These are phyloP conservation scores for Caenorhabditis latens DNA, from an alignment of 1,140 invertebrate species.

Conservation along the genomic window DNA sequence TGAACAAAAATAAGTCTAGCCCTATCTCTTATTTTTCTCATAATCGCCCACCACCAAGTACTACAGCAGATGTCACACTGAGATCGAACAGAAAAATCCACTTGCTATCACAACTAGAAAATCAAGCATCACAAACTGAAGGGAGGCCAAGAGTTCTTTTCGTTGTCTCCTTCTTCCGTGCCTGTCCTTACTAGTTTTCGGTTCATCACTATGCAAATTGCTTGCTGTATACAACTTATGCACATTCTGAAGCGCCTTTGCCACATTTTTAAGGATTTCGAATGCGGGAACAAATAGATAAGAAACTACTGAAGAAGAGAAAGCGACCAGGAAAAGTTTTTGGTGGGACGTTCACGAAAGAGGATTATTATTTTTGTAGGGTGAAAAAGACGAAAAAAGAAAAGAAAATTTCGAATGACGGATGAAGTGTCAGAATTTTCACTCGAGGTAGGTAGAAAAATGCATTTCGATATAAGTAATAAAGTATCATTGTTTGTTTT, in stretches of 20 bases:
- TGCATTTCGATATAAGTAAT: background rate
- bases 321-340: background rate
- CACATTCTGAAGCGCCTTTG: constrained; percentile 6
- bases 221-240: constrained; percentile 37
- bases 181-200: constrained; percentile 25
- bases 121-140: constrained; percentile 16
- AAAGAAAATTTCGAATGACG: constrained; percentile 14
- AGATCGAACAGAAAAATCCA: background rate
- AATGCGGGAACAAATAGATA: constrained; percentile 38
- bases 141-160: constrained; percentile 6
- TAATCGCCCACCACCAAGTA: constrained; percentile 49
- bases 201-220: constrained; percentile 53
- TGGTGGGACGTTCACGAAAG: background rate
- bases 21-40: constrained; percentile 16
- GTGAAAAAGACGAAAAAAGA: constrained; percentile 1
- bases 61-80: constrained; percentile 41
- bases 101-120: background rate
- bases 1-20: constrained; percentile 12
- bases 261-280: background rate
- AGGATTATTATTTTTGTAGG: background rate
- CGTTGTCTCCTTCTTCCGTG: background rate
- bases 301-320: constrained; percentile 18
- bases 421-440: constrained; percentile 11
- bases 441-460: background rate
- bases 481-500: no score